Percentiles rank a stretch among this genome's conserved stretches.
These are phyloP conservation scores for Hypolimnas misippus DNA, from an alignment of 2,888 invertebrate genomes.

Conservation along the genomic window DNA sequence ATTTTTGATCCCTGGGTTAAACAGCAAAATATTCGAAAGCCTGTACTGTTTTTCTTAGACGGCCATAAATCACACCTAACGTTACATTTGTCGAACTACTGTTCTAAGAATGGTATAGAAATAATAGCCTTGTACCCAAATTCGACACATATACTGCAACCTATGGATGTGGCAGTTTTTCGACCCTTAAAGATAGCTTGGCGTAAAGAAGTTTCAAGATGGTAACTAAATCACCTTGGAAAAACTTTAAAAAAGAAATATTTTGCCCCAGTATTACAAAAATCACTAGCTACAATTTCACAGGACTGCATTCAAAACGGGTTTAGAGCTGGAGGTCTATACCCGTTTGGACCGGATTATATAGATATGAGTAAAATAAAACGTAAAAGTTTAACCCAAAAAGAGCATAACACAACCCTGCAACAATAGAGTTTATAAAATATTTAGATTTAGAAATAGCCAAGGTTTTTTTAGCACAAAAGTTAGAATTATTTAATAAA, in stretches of 20 bases:
- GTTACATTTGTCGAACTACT: background rate
- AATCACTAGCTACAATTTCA: background rate
- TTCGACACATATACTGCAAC: background rate
- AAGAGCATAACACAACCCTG: no score
- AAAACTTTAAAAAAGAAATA: background rate
- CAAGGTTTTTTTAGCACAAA: no score
- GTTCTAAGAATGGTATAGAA: background rate
- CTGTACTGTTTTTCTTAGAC: background rate
- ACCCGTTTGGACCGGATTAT: constrained; percentile 46
- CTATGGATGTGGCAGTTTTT: background rate
- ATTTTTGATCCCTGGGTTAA: constrained; percentile 51
- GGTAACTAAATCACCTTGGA: background rate
- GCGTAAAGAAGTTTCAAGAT: background rate
- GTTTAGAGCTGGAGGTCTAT: constrained; percentile 44
- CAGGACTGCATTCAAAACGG: constrained; percentile 42
- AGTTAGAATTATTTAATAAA: no score
- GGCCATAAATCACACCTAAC: background rate
- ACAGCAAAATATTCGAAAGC: constrained; percentile 42
- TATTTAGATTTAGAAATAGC: no score
- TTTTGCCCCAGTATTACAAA: background rate
- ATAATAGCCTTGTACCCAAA: background rate
- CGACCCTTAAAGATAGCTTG: background rate
- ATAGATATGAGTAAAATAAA: constrained; percentile 44
- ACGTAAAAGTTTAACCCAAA: constrained; percentile 2
- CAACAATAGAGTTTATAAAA: background rate